Base-by-base conservation (phyloP, 2,797 vertebrate genomes). In the Sandelia bainsii region DNA sequence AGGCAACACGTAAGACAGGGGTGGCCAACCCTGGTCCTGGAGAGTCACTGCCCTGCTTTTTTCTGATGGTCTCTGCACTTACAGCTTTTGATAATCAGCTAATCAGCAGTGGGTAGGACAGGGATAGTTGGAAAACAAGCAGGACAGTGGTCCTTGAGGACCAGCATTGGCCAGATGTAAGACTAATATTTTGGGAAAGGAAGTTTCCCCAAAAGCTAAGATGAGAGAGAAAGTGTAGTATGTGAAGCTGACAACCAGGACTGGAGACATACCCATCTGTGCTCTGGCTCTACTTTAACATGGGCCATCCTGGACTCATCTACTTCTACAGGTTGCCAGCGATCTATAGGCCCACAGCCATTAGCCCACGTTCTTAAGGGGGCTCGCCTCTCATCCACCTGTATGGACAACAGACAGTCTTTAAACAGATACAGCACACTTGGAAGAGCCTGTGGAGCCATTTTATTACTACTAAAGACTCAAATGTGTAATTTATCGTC, bases 301-400 rank as follows among this genome's bases (percentile, higher is more conserved):
- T 76, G 65, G 6, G 32, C 79, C 65, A 73, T 85, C 57, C 72
- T 86, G 82, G 90, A 71, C 61, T 93, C 91, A 0, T 93, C 87
- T 20, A 71, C 63, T 19, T 87, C 86, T 16, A 75, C 62, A 48
- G 85, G 77, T 72, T 87, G 72, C 81, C 89, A 68, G 57, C 79
- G 79, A 62, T 91, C 87, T 53, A 82, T 66, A 10, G 90, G 76
- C 57, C 77, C 78, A 77, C 90, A 92, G 54, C 82, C 69, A 34
- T 92, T 94, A 44, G 91, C 86, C 91, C 92, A 90, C n/a, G 87
- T 79, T 85, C 90, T 93, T 53, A 95, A 70, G 0, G 93, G 94
- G 17, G 84, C 88, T 62, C 93, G 86, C 72, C 80, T 89, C 75
- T 93, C 94, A 59, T 95, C 95, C 78, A 71, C 90, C 95, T 95